These are phyloP conservation scores for Plagodis dolabraria DNA, from an alignment of 2,888 invertebrate species.

Conservation along the genomic window DNA sequence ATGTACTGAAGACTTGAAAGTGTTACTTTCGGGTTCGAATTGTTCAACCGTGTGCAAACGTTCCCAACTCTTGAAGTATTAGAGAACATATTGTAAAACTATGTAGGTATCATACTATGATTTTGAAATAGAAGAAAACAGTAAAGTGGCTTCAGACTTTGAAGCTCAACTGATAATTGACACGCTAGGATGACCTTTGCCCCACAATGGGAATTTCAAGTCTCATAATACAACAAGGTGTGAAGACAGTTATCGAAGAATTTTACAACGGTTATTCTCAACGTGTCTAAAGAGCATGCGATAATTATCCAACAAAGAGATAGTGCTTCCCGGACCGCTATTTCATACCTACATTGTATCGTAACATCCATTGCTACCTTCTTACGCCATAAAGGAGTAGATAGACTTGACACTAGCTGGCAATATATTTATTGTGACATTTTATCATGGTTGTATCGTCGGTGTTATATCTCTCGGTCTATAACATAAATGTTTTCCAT, in stretches of 20 bases:
- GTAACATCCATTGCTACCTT: constrained; percentile 31
- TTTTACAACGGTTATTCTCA: constrained; percentile 21
- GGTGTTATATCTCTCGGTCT: no score
- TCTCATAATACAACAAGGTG: constrained; percentile 19
- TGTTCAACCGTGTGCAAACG: no score
- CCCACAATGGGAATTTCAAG: constrained; percentile 8
- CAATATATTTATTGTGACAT: background rate
- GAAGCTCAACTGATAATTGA: constrained; percentile 2
- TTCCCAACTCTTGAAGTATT: no score
- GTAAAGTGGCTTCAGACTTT: no score
- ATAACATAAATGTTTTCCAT: no score
- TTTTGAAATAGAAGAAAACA: no score
- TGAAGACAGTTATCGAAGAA: constrained; percentile 26
- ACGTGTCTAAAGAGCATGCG: constrained; percentile 26
- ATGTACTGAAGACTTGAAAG: background rate
- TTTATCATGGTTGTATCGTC: no score
- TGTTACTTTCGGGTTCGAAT: background rate
- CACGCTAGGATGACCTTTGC: constrained; percentile 22
- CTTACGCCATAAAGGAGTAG: constrained; percentile 26
- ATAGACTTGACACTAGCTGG: background rate
- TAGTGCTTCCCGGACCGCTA: constrained; percentile 30
- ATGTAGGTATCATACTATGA: no score
- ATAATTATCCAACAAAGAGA: constrained; percentile 35
- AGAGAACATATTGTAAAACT: no score
- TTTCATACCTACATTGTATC: constrained; percentile 33